Evolutionary conservation across 1,140 invertebrate species (phyloP), one percentile per base, ranked within the genome.

Genomic region (Homarus americanus): DNA sequence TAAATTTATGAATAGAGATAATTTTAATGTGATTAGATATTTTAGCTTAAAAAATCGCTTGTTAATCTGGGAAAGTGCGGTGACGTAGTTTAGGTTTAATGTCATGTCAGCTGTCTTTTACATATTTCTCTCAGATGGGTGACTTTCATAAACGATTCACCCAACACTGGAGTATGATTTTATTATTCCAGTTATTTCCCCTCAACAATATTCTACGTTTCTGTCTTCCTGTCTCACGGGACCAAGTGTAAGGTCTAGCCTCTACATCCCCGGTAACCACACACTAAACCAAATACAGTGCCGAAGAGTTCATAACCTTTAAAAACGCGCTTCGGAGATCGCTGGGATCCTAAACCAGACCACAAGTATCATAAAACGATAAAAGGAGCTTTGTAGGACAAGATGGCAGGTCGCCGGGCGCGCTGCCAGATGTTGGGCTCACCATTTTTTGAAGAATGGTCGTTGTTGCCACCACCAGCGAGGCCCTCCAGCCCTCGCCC

Each of bases 361-460:
- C 87, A 58, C 87, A 83, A 75, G 87, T 83, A 69, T 82, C 87
- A 82, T 90, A 90, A 90, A 90, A 32, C 78, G 79, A 83, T 90
- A 90, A 90, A 90, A 40, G 87, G 44, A 63, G 28, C 72, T 75
- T 20, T 76, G 87, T 90, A 63, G 80, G 80, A 90, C 87, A 90
- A 49, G 87, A 69, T 82, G 87, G 79, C 66, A 41, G 17, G 72
- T 36, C 4, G 76, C 24, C 44, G 28, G 34, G 80, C 2, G 20
- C 17, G 78, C 28, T 82, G 79, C n/a, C 80, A 82, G 80, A 82
- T n/a, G 80, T 82, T 36, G 80, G 20, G 12, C 53, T 32, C 17
- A 32, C 12, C 34, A 36, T 66, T 82, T 66, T 32, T 63, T 82
- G 49, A 63, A 32, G 28, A 38, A 12, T 38, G 15, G 32, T 36